Evolutionary conservation across 2,888 invertebrate species (phyloP).

Genomic region (Eupithecia centaureata): DNA sequence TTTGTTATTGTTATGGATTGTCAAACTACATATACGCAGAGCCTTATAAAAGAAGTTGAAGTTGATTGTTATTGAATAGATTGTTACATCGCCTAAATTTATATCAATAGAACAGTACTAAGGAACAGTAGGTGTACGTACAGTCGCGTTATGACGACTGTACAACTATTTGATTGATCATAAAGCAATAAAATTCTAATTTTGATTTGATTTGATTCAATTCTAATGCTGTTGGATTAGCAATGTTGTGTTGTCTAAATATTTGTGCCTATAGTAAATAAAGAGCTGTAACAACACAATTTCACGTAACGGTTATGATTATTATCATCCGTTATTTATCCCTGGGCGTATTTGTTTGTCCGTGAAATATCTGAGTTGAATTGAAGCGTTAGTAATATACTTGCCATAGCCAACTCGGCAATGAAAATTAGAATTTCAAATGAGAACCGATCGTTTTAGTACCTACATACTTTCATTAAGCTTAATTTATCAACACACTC

Average conservation of each 20-base stretch:
- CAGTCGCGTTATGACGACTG: neutral
- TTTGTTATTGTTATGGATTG: constrained; percentile 26
- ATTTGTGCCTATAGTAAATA: neutral
- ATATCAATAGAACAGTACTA: neutral
- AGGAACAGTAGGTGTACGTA: too few species aligned
- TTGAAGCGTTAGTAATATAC: constrained; percentile 50
- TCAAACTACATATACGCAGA: too few species aligned
- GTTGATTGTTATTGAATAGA: too few species aligned
- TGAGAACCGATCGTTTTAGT: constrained; percentile 48
- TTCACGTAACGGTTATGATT: neutral
- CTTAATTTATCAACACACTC: constrained; percentile 43
- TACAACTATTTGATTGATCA: too few species aligned
- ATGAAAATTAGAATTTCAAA: constrained; percentile 59
- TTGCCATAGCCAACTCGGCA: constrained; percentile 43
- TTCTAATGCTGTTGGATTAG: neutral
- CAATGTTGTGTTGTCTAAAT: neutral
- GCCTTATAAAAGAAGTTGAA: too few species aligned
- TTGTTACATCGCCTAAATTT: constrained; percentile 10
- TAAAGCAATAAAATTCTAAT: too few species aligned
- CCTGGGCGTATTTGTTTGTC: constrained; percentile 44
- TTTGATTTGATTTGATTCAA: too few species aligned
- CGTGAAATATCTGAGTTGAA: constrained; percentile 50
- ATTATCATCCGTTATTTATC: constrained; percentile 41
- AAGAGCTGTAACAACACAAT: neutral
- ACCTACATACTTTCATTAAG: constrained; percentile 37